These are phyloP conservation scores for Oreochromis tanganicae DNA, from an alignment of 2,113 vertebrate species.

Conservation along the genomic window DNA sequence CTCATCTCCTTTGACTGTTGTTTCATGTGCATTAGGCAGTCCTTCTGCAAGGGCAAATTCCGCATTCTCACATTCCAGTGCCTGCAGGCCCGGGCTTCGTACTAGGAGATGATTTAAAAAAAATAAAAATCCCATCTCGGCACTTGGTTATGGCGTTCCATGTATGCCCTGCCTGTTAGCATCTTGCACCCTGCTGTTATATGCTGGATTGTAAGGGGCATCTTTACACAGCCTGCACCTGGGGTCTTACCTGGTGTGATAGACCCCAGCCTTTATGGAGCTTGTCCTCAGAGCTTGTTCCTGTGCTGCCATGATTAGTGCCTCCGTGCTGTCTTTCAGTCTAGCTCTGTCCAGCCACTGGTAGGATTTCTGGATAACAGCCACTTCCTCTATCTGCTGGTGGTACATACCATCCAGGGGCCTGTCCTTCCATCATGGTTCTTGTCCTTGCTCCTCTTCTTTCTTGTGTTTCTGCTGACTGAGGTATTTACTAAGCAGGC, in stretches of 20 bases:
- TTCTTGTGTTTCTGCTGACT: not conserved
- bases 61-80: slow-evolving; percentile 28
- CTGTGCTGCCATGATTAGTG: not conserved
- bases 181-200: not conserved
- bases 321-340: not conserved
- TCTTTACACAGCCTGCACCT: not conserved
- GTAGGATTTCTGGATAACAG: not conserved
- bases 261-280: not conserved
- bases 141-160: not conserved
- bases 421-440: not conserved
- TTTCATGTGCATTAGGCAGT: not conserved
- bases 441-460: not conserved
- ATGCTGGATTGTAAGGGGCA: not conserved
- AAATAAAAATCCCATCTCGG: not conserved
- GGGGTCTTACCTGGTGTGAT: not conserved
- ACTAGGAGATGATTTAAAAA: not conserved
- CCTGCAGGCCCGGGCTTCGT: not conserved
- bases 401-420: not conserved
- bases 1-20: not conserved
- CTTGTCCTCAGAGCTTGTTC: not conserved
- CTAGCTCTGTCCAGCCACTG: not conserved
- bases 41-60: slow-evolving; percentile 10
- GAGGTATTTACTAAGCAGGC: not conserved
- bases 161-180: not conserved
- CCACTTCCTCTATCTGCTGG: not conserved